Conservation (phyloP, 2,888 invertebrate species). For the Baccha elongata region DNA sequence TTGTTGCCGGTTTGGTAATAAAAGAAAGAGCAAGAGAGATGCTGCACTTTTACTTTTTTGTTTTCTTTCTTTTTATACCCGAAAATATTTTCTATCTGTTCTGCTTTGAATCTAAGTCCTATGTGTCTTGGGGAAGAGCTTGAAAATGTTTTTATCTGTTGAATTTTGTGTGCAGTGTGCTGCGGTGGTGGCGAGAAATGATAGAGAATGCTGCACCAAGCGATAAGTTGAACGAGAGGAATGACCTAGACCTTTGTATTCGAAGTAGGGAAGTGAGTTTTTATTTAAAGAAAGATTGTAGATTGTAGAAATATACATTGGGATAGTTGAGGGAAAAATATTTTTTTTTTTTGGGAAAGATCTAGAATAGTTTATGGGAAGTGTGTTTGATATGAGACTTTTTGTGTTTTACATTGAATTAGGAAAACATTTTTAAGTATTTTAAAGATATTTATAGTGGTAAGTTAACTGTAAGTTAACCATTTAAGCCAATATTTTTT, state of each 20-base stretch:
- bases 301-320: background rate
- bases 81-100: conserved; percentile 41
- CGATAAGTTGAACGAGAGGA: conserved; percentile 34
- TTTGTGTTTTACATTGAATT: too few species aligned
- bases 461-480: too few species aligned
- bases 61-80: conserved; percentile 30
- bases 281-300: conserved; percentile 24
- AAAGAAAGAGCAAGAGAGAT: conserved; percentile 47
- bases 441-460: too few species aligned
- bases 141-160: conserved; percentile 22
- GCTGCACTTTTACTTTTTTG: conserved; percentile 65
- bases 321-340: conserved; percentile 17
- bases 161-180: background rate
- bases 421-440: too few species aligned
- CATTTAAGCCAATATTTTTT: too few species aligned
- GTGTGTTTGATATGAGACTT: too few species aligned
- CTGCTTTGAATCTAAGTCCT: background rate
- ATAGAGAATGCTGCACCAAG: conserved; percentile 9
- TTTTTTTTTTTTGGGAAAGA: background rate
- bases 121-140: background rate
- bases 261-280: conserved; percentile 32
- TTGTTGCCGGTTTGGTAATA: conserved; percentile 48
- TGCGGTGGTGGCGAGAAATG: background rate
- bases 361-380: conserved; percentile 2
- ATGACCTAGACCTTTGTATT: conserved; percentile 52